Base-by-base conservation (phyloP, 2,797 vertebrate genomes). In the Poecilia picta region DNA sequence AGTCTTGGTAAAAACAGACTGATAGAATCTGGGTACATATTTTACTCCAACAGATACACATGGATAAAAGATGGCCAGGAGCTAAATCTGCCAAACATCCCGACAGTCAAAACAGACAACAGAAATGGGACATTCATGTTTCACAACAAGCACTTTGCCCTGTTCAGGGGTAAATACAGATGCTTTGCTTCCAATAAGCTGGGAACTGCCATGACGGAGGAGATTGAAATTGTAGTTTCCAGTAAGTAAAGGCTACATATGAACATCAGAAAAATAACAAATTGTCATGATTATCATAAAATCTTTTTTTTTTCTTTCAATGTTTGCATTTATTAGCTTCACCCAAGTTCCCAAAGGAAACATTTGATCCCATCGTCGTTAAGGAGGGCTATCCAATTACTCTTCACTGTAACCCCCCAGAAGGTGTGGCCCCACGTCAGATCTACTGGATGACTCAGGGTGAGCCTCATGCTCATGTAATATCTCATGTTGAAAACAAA, bases 381-480 rank as follows among this genome's bases (percentile, higher is more conserved):
- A 93, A 96, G 5, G 97, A 97, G 47, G 97, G 98, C 1, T 95
- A 98, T 23, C 91, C 98, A 1, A 87, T 98, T 33, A 90, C 96
- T 72, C 91, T 99, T 78, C 91, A 91, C 7, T 99, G 98, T 84
- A 95, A 98, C 57, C 98, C 98, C 1, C 98, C 98, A 0, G 86
- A 94, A 81, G 97, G 97, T 1, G 95, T 97, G 1, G 93, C 95
- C 0, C 97, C 97, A 11, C 89, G 96, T 45, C 92, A 97, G 28
- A 95, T 99, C 85, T 97, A 97, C 81, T 99, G 98, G 98, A 99
- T 99, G 98, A 97, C 97, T 53, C 92, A 96, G n/a, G 96, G 98
- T 99, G 89, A 96, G 97, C 2, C 8, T 70, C 25, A 74, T 16
- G 8, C 43, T 25, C 3, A 31, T 75, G 18, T 72, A 25, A 74